Evolutionary conservation across 2,888 invertebrate species (phyloP).

Genomic region (Onthophagus sagittarius): DNA sequence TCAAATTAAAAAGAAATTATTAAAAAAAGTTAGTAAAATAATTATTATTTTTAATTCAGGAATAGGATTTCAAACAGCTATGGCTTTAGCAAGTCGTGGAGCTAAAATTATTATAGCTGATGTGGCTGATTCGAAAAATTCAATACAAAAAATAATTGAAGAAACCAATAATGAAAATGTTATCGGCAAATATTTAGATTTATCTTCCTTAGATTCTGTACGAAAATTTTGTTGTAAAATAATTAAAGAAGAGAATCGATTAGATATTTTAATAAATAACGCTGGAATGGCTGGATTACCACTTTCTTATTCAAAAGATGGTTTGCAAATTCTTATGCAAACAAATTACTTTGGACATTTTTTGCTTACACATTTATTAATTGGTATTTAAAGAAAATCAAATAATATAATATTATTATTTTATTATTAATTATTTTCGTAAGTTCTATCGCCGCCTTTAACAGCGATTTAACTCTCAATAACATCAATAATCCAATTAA

Average conservation of each 20-base stretch:
- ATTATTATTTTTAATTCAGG: slow-evolving; percentile 36
- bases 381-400: slow-evolving; percentile 48
- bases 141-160: slow-evolving; percentile 37
- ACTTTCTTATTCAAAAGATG: slow-evolving; percentile 55
- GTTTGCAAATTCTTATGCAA: slow-evolving; percentile 60
- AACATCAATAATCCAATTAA: slow-evolving; percentile 24
- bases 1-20: too few species aligned
- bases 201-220: slow-evolving; percentile 54
- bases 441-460: slow-evolving; percentile 38
- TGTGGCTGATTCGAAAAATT: slow-evolving; percentile 38
- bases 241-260: slow-evolving; percentile 50
- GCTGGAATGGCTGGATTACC: slow-evolving; percentile 55
- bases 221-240: slow-evolving; percentile 60
- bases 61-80: slow-evolving; percentile 47
- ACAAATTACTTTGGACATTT: slow-evolving; percentile 71
- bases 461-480: slow-evolving; percentile 35
- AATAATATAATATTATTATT: too few species aligned
- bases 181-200: slow-evolving; percentile 50
- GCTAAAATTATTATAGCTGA: slow-evolving; percentile 56
- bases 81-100: slow-evolving; percentile 50
- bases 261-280: slow-evolving; percentile 64
- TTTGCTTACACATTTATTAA: slow-evolving; percentile 62
- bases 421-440: slow-evolving; percentile 44
- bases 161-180: slow-evolving; percentile 43
- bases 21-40: too few species aligned